These are phyloP conservation scores for Bombyx huttoni DNA, from an alignment of 2,888 invertebrate species.

Conservation along the genomic window DNA sequence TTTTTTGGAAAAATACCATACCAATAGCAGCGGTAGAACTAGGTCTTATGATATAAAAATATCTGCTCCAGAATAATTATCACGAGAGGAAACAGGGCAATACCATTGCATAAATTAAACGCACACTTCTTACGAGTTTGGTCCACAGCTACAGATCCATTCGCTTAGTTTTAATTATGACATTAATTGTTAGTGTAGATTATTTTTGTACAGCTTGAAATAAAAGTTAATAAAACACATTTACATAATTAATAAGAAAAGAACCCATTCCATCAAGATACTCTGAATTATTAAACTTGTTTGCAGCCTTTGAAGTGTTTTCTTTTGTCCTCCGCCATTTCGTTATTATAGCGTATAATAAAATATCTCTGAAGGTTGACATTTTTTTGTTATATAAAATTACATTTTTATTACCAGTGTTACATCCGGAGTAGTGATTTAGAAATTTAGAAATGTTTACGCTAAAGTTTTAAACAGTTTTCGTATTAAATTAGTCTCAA, in stretches of 20 bases:
- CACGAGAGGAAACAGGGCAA: neutral
- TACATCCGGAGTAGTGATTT: too few species aligned
- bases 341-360: neutral
- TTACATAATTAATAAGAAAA: constrained; percentile 1
- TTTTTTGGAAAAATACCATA: too few species aligned
- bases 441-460: too few species aligned
- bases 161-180: neutral
- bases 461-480: too few species aligned
- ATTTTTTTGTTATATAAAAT: neutral
- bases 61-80: too few species aligned
- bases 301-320: constrained; percentile 26
- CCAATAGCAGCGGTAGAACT: too few species aligned
- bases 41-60: too few species aligned
- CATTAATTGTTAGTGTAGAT: neutral
- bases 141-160: too few species aligned
- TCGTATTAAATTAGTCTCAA: too few species aligned
- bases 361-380: neutral
- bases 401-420: neutral
- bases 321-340: constrained; percentile 9
- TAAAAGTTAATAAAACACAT: neutral
- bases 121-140: neutral
- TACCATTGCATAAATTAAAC: neutral
- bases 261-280: constrained; percentile 6
- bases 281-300: constrained; percentile 29
- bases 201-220: neutral